Percentiles rank a stretch among this genome's conserved stretches.
Conservation (phyloP, 2,797 vertebrate species). For the Hozukius guyotensis region DNA sequence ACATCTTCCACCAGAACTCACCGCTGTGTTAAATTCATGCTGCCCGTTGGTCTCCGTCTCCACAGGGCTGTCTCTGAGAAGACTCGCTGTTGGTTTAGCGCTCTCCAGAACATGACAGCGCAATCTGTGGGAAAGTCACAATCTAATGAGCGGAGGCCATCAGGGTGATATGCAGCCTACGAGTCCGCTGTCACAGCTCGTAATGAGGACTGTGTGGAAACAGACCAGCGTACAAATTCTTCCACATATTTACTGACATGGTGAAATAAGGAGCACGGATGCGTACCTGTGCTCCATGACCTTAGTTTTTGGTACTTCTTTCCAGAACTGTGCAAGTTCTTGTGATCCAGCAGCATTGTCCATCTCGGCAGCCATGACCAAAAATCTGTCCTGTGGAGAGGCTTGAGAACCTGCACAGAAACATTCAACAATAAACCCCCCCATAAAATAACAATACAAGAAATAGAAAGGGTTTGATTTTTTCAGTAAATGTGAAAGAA, state of each 20-base stretch:
- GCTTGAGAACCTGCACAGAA: constrained; percentile 85
- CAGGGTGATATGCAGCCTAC: background rate
- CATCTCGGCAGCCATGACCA: constrained; percentile 97
- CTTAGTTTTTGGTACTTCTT: constrained; percentile 90
- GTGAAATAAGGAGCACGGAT: background rate
- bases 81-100: constrained; percentile 78
- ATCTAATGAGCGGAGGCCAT: constrained; percentile 10
- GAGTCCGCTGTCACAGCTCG: background rate
- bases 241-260: background rate
- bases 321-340: constrained; percentile 95
- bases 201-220: background rate
- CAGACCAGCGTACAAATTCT: background rate
- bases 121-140: constrained; percentile 82
- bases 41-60: constrained; percentile 80
- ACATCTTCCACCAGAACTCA: constrained; percentile 54
- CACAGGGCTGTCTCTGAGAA: constrained; percentile 79
- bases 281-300: constrained; percentile 93
- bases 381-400: constrained; percentile 94
- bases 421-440: background rate
- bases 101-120: constrained; percentile 92
- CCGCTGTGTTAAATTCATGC: constrained; percentile 87
- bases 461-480: rapidly evolving
- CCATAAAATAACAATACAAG: background rate
- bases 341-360: constrained; percentile 80
- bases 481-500: background rate